Evolutionary conservation across 92 coral and sea anemone genomes (phyloP).

Genomic region (Plumapathes pennacea): DNA sequence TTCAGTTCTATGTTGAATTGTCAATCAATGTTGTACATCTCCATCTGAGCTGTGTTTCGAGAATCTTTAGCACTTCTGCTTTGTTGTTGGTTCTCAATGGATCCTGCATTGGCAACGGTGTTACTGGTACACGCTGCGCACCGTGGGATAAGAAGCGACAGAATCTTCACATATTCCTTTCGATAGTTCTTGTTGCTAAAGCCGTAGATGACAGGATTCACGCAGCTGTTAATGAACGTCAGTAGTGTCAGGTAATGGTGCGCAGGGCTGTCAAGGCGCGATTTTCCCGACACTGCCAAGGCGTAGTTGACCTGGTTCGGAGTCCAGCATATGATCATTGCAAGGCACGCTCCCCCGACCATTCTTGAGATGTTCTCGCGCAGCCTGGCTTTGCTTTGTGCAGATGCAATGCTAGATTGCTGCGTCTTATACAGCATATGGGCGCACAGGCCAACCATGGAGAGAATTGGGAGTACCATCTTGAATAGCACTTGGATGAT

Average conservation of each 20-base stretch:
- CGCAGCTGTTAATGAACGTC: conserved; percentile 45
- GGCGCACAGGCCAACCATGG: conserved; percentile 43
- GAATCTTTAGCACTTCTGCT: too few species aligned
- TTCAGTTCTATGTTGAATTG: too few species aligned
- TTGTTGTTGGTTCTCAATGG: too few species aligned
- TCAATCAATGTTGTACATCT: too few species aligned
- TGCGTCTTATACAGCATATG: conserved; percentile 43
- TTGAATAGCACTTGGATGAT: conserved; percentile 43
- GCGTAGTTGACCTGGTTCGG: conserved; percentile 46
- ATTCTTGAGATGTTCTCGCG: conserved; percentile 56
- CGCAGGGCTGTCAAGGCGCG: conserved; percentile 29
- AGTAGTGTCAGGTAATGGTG: conserved; percentile 47
- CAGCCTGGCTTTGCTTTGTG: conserved; percentile 18
- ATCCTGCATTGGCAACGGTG: too few species aligned
- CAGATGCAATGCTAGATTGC: background rate
- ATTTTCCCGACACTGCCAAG: conserved; percentile 10
- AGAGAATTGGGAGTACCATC: conserved; percentile 29
- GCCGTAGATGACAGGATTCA: conserved; percentile 72
- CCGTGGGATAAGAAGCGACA: too few species aligned
- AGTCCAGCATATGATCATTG: conserved; percentile 50
- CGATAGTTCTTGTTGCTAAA: conserved; percentile 61
- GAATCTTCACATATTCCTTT: conserved; percentile 52
- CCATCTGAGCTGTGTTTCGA: too few species aligned
- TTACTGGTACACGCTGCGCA: too few species aligned
- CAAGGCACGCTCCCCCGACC: conserved; percentile 43